Evolutionary conservation across 2,113 vertebrate genomes (phyloP), one percentile per base, ranked within the genome.

Genomic region (Oreochromis spilurus): DNA sequence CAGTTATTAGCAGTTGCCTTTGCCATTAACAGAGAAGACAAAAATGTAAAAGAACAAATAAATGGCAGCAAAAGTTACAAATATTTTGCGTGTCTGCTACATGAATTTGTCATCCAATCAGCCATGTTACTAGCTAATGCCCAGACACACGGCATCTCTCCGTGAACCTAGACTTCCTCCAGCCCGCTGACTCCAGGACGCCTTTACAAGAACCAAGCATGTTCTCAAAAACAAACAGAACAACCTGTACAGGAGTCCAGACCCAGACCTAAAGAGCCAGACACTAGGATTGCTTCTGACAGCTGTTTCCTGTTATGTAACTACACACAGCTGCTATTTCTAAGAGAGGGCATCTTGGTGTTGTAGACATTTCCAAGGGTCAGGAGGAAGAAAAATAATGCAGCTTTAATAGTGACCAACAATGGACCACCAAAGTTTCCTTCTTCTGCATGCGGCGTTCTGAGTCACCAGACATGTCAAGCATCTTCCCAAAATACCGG

Each of bases 291-390:
- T 85, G 85, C 90, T 91, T 91, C 94, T 95, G 94, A 95, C 96
- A 97, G 96, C 96, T 96, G 96, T 95, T 97, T 97, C 96, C 96
- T 96, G 95, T 96, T 96, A 95, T 94, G 94, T 95, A 96, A 97
- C 95, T 93, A 90, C 94, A 95, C 91, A 95, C 96, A 96, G 96
- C 96, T 97, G 96, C 92, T 91, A 34, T 96, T 95, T 96, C 95
- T 91, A 94, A 94, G 91, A 94, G 95, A 95, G 94, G 95, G 93
- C 95, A 97, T 95, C 94, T 94, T 91, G 81, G 88, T 93, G 93
- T 93, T 93, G 94, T 88, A 95, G 95, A 95, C 94, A 94, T 96
- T 93, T 95, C 92, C 91, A 94, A 88, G 96, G 96, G 96, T 96
- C 96, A 97, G 88, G 86, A 94, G 91, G 92, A 96, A 96, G 93